A percentile compares a stretch with the other conserved stretches of the same genome.
These are phyloP conservation scores for Saimiri boliviensis DNA, from an alignment of 2,113 vertebrate genomes.

Conservation along the genomic window DNA sequence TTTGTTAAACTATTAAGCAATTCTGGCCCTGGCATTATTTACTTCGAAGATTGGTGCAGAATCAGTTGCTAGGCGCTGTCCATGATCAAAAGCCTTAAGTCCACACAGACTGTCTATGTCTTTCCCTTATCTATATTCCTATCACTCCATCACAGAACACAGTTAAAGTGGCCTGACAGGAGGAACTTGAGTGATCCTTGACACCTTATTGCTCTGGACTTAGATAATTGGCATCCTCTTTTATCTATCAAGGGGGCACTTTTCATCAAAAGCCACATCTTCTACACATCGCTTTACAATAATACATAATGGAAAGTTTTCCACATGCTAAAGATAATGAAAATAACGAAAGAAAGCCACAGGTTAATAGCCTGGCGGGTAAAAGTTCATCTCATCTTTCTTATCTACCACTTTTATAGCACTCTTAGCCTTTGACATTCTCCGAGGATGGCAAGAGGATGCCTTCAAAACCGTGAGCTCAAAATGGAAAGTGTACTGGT, in stretches of 20 bases:
- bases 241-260: conserved; percentile 42
- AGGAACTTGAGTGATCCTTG: not conserved
- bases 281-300: not conserved
- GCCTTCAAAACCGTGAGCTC: not conserved
- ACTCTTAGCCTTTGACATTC: not conserved
- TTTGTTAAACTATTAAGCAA: not conserved
- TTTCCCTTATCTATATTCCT: conserved; percentile 39
- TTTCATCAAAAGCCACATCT: conserved; percentile 56
- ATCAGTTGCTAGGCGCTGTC: conserved; percentile 43
- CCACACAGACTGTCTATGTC: not conserved
- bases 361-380: not conserved
- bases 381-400: not conserved
- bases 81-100: conserved; percentile 59
- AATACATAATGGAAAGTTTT: conserved; percentile 6
- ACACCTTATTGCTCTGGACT: not conserved
- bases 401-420: not conserved
- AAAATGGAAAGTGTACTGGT: not conserved
- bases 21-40: not conserved
- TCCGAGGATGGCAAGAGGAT: not conserved
- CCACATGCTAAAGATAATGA: conserved; percentile 28
- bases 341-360: not conserved
- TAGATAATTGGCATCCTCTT: not conserved
- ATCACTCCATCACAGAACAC: not conserved
- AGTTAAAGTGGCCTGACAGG: not conserved
- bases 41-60: not conserved